Evolutionary conservation across 2,888 invertebrate species (phyloP), one percentile per base, ranked within the genome.

Genomic region (Callinectes sapidus): DNA sequence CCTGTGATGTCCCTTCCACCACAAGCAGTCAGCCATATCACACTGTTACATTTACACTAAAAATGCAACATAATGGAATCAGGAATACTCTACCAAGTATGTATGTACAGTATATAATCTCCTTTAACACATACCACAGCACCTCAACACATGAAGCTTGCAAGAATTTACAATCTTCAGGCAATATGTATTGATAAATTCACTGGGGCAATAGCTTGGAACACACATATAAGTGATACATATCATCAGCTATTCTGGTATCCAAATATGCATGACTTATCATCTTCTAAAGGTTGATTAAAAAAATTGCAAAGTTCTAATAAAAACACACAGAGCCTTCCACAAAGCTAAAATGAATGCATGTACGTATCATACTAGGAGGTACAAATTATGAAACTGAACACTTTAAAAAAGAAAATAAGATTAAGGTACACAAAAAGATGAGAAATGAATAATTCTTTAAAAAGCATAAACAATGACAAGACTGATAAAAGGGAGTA

Each of bases 101-200:
- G 81, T 81, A 32, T 81, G 81, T 81, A 81, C 81, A 81, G 2
- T 35, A 81, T 81, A 81, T 81, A 35, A 81, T 81, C 35, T 81
- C 81, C 35, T 35, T 16, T 81, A 16, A 81, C 32, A 71, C 28
- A 71, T n/a, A 28, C 71, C 28, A 32, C 81, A 81, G 81, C 81
- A 81, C 81, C 81, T 35, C 35, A 81, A 81, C 81, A 81, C 5
- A 35, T 2, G 35, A 35, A 35, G 35, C 81, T 16, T 32, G 35
- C 35, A 81, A 35, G 35, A 81, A 81, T 81, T 16, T 35, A 81
- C 81, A 81, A 32, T 81, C 16, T 35, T 81, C 81, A 35, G 81
- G 35, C 81, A 81, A 14, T 16, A 81, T 16, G 18, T 32, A 32
- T 35, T 81, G 81, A 35, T 16, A 81, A 35, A 32, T 32, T 81